Conservation (phyloP, 2,113 vertebrate species). For the Platysternon megacephalum region DNA sequence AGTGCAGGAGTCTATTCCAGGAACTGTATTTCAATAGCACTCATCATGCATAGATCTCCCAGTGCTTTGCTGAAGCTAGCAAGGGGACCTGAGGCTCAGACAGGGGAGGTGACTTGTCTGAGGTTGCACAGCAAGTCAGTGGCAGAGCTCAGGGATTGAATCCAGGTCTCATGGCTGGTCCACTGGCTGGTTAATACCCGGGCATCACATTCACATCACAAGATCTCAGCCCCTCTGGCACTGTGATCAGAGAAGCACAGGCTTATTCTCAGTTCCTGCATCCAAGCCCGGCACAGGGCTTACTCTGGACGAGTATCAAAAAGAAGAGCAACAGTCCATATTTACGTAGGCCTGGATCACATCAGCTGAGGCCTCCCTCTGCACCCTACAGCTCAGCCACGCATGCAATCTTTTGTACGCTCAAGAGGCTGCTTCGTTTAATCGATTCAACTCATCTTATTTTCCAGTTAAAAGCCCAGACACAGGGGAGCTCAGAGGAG, state of each 20-base stretch:
- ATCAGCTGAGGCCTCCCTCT: fast-evolving
- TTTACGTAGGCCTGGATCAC: fast-evolving
- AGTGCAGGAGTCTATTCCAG: neutral
- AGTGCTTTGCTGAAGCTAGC: neutral
- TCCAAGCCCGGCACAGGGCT: too few relatives aligned
- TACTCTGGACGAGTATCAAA: neutral
- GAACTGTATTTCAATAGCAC: neutral
- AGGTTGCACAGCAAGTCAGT: neutral
- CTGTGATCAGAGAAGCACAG: fast-evolving
- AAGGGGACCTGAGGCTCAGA: neutral
- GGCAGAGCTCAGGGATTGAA: neutral
- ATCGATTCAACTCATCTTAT: neutral
- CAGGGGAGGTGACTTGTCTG: neutral
- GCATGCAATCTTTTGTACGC: too few relatives aligned
- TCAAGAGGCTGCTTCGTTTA: neutral
- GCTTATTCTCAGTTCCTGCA: neutral
- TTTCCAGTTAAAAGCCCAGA: conserved; percentile 75
- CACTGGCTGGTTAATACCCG: neutral
- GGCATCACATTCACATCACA: neutral
- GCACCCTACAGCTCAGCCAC: neutral
- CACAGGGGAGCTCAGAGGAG: conserved; percentile 83
- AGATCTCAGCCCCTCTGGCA: fast-evolving
- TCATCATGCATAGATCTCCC: neutral
- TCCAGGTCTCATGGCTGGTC: neutral
- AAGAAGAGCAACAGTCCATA: too few relatives aligned